Base-by-base conservation (phyloP, 2,888 invertebrate species). In the Altica lythri region DNA sequence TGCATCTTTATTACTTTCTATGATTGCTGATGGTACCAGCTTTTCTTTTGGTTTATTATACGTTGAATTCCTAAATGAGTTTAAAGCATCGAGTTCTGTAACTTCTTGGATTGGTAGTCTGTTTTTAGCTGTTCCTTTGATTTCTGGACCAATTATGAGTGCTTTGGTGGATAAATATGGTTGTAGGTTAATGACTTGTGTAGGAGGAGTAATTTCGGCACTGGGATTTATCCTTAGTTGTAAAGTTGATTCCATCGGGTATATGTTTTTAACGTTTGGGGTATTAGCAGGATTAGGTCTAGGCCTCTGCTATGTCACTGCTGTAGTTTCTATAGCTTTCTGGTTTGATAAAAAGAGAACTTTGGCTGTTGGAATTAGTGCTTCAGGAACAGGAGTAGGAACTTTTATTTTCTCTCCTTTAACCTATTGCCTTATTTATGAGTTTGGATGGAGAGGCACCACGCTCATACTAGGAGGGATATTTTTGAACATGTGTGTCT, bases 31-130 rank as follows among this genome's bases (percentile, higher is more conserved):
- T 74, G 97, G 96, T 0, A 86, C 95, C 51, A 92, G 92, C 40
- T 94, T 95, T 73, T 92, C 93, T 1, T 95, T 95, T 73, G 97
- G 96, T 0, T 79, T 95, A 10, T 80, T 96, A 8, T 93, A 90
- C 70, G 87, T 90, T 1, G 88, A 93, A 68, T 87, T 86, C 90
- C 4, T 89, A 88, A 40, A 62, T 4, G 66, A 65, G 44, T 66
- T 66, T 14, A 48, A 62, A 44, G 63, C 66, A 2, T 65, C 66
- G 2, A 62, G 62, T 30, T 86, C 92, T 1, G 89, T 89, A 25
- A 95, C 95, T 0, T 89, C 95, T 1, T 68, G 69, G 64, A 69
- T 71, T 10, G 71, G 70, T 1, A 69, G 68, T 43, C 49, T 71
- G 5, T 71, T 71, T 46, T 44, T 70, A 45, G 66, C 70, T 5